These are phyloP conservation scores for Darwinula stevensoni DNA, from an alignment of 2,888 invertebrate genomes.

Conservation along the genomic window DNA sequence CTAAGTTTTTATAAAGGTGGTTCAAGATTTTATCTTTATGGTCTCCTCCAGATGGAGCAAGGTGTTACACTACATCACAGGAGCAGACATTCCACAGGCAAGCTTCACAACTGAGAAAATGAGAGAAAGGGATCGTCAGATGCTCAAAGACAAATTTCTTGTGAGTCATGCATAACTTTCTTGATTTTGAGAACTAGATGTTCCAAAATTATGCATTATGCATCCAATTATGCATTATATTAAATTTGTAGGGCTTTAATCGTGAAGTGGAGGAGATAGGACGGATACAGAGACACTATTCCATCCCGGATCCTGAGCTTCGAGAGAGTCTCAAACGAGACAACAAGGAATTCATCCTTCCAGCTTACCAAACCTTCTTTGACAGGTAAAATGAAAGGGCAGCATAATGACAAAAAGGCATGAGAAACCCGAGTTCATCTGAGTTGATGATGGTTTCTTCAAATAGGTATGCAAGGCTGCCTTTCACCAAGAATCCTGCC, in stretches of 20 bases:
- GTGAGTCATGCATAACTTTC: slow-evolving; percentile 21
- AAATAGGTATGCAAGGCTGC: slow-evolving; percentile 34
- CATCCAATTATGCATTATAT: slow-evolving; percentile 1
- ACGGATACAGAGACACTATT: slow-evolving; percentile 56
- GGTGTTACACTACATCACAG: slow-evolving; percentile 37
- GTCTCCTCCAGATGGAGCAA: slow-evolving; percentile 63
- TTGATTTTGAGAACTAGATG: slow-evolving; percentile 1
- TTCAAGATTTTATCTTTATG: too few relatives aligned
- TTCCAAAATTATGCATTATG: slow-evolving; percentile 1
- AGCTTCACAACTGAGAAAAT: slow-evolving; percentile 29
- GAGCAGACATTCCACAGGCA: slow-evolving; percentile 29
- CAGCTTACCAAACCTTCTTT: slow-evolving; percentile 51
- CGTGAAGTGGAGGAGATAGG: slow-evolving; percentile 76
- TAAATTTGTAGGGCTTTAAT: slow-evolving; percentile 45
- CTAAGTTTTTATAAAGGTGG: too few relatives aligned
- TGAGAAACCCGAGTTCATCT: too few relatives aligned
- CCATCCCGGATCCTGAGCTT: slow-evolving; percentile 70
- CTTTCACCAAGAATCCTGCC: slow-evolving; percentile 71
- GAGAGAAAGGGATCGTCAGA: slow-evolving; percentile 53
- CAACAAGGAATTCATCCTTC: slow-evolving; percentile 60
- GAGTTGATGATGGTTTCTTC: too few relatives aligned
- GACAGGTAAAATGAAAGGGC: slow-evolving; percentile 23
- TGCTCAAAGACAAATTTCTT: slow-evolving; percentile 62
- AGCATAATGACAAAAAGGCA: background rate
- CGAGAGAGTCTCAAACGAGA: slow-evolving; percentile 61